Evolutionary conservation across 1,140 invertebrate genomes (phyloP), one percentile per base, ranked within the genome.

Genomic region (Epicauta chinensis): DNA sequence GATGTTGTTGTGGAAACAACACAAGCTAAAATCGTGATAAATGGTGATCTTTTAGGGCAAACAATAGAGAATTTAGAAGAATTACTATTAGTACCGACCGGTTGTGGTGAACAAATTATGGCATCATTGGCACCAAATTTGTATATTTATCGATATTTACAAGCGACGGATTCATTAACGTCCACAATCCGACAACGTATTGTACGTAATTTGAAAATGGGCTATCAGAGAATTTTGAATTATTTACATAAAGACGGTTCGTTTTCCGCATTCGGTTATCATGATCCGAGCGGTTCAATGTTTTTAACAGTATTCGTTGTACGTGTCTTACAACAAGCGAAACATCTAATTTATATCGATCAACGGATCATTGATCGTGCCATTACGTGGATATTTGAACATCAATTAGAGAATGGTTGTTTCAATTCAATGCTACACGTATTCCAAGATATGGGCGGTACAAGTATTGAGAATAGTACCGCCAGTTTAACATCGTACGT

Each of bases 41-140:
- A 78, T 53, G 78, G 76, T 0, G 80, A 83, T 60, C 63, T 83
- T 10, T 59, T 83, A 39, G 81, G 79, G 11, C 79, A 78, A 14
- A 73, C 74, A 2, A 64, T 81, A n/a, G 71, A 60, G 69, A 81
- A 81, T 63, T 53, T 82, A 6, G 76, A 79, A 4, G 68, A 73
- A 14, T 67, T 82, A 2, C 72, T 82, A 2, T 61, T 66, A 4
- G 53, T 84, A 16, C 81, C 81, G 2, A 76, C 74, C 40, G 81
- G 81, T 2, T 89, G 83, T 65, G 86, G 87, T 2, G 87, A 90
- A 64, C 87, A 90, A 68, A 89, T 87, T 60, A 87, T 91, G 83
- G 70, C 88, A 10, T 77, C 82, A 11, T 80, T 88, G 49, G 83
- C 83, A 1, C 86, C 87, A 0, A 86, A 87, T 59, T 78, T 90